phyloP scores from a whole-genome alignment of 2,888 invertebrate genomes.

The Dicranocentrus wangi region DNA sequence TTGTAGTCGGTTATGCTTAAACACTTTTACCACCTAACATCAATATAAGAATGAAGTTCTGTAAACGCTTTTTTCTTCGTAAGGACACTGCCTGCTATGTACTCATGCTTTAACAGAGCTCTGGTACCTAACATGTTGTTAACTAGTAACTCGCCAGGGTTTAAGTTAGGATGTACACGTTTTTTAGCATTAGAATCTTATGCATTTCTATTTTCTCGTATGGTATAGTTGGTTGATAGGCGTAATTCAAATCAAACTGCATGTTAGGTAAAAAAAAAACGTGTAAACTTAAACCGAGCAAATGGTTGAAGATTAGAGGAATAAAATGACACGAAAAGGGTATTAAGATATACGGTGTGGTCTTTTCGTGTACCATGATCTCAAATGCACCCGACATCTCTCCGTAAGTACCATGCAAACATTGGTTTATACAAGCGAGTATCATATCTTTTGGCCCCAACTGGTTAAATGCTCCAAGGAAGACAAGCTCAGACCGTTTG shows the following conservation, averaged over 20 bases:
- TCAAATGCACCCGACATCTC: not conserved
- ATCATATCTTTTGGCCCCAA: too few species aligned
- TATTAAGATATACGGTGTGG: constrained; percentile 45
- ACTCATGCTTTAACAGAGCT: too few species aligned
- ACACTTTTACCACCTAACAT: constrained; percentile 10
- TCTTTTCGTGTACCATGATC: not conserved
- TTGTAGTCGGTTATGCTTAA: constrained; percentile 29
- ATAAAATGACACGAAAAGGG: constrained; percentile 53
- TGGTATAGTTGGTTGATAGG: constrained; percentile 15
- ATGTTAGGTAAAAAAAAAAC: constrained; percentile 42
- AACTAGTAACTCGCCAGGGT: too few species aligned
- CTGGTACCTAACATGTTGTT: constrained; percentile 27
- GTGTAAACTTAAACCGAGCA: constrained; percentile 49
- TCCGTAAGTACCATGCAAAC: not conserved
- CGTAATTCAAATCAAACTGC: constrained; percentile 25
- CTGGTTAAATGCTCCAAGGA: not conserved
- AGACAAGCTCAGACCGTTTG: constrained; percentile 33
- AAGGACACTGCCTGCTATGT: constrained; percentile 4
- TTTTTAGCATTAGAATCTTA: constrained; percentile 37
- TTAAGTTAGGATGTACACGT: constrained; percentile 41
- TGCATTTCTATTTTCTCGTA: constrained; percentile 39
- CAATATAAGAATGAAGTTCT: constrained; percentile 27
- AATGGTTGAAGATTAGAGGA: constrained; percentile 40
- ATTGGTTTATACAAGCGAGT: too few species aligned
- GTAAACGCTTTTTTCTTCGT: constrained; percentile 42